Conservation (phyloP, 2,888 invertebrate genomes). For the Eurois occulta region DNA sequence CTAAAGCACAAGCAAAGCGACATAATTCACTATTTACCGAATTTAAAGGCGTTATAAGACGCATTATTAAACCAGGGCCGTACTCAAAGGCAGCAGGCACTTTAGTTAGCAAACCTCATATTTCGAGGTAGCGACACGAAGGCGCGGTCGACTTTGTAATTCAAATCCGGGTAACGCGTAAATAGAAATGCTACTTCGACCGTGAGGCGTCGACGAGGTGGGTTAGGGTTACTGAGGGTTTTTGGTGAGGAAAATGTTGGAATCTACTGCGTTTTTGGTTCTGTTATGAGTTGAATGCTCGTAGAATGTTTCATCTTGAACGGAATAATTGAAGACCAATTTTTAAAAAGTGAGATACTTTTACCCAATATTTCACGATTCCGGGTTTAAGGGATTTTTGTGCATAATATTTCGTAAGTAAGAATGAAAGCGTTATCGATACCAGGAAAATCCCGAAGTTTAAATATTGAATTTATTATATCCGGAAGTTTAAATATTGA, state of each 20-base stretch:
- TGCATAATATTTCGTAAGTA: neutral
- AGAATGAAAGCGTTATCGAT: neutral
- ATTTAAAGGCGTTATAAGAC: constrained; percentile 61
- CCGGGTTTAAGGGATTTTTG: neutral
- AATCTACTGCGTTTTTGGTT: neutral
- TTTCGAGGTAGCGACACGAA: constrained; percentile 76
- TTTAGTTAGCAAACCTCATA: constrained; percentile 68
- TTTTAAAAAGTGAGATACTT: neutral
- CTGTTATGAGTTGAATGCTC: neutral
- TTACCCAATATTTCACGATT: neutral
- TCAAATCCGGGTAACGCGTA: constrained; percentile 81
- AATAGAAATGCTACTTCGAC: constrained; percentile 49
- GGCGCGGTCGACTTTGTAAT: constrained; percentile 85
- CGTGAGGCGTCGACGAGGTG: constrained; percentile 1
- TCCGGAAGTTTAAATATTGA: no score
- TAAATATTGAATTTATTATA: no score
- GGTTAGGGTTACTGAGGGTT: constrained; percentile 9
- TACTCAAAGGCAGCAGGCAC: constrained; percentile 65
- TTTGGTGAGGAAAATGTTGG: neutral
- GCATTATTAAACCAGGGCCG: constrained; percentile 69
- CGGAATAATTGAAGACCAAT: neutral
- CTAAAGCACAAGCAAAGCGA: constrained; percentile 37
- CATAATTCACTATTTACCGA: constrained; percentile 55
- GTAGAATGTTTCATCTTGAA: neutral
- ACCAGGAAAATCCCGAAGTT: neutral